A percentile compares a stretch with the other conserved stretches of the same genome.
Evolutionary conservation across 2,113 vertebrate species (phyloP).

Genomic region (Arvicanthis niloticus): DNA sequence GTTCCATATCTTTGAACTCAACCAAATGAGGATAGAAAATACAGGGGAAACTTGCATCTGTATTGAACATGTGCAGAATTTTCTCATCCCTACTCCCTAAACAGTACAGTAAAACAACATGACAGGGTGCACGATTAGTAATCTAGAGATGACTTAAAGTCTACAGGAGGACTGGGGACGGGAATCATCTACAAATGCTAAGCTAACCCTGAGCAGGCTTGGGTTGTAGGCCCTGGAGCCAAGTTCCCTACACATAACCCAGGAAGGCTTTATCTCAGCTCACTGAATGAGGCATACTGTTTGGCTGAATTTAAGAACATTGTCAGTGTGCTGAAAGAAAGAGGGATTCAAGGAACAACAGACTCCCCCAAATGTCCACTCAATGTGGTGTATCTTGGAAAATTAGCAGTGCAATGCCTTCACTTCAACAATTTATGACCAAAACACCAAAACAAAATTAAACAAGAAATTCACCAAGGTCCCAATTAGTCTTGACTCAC

Average conservation of each 20-base stretch:
- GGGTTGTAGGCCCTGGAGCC: neutral
- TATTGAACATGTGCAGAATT: neutral
- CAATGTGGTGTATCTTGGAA: neutral
- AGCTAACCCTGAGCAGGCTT: neutral
- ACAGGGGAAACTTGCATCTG: neutral
- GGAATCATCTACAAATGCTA: neutral
- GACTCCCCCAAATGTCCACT: neutral
- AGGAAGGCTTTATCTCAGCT: neutral
- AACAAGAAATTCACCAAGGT: conserved; percentile 14
- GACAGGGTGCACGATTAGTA: neutral
- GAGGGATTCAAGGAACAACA: neutral
- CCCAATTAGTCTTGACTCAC: neutral
- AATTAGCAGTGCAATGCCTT: neutral
- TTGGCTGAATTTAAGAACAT: neutral
- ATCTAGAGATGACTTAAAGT: neutral
- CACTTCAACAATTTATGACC: neutral
- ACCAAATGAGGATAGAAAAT: neutral
- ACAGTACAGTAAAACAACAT: neutral
- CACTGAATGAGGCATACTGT: neutral
- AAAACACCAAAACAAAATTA: conserved; percentile 6
- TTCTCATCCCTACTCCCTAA: neutral
- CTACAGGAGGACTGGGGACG: neutral
- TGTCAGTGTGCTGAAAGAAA: neutral
- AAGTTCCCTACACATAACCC: neutral
- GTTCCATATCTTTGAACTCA: neutral